Conservation (phyloP, 2,888 invertebrate genomes). For the Rotaria socialis region DNA sequence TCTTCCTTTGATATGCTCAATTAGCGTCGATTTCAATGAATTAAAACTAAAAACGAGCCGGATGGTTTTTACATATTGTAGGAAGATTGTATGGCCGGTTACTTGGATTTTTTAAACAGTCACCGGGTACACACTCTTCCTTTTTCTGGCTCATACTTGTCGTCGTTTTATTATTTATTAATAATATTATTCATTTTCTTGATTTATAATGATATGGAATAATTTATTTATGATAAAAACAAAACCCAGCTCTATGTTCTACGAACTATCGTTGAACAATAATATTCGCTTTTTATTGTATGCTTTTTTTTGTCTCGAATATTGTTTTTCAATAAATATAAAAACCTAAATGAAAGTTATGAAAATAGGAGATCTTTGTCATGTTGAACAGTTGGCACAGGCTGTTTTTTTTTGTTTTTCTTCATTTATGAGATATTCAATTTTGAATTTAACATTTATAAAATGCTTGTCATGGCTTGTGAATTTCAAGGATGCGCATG, state of each 20-base stretch:
- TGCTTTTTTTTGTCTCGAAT: background rate
- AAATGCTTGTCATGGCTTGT: background rate
- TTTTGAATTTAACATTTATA: background rate
- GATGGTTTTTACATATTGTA: background rate
- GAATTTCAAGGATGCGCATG: background rate
- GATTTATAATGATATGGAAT: too few relatives aligned
- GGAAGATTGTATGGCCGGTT: slow-evolving; percentile 19
- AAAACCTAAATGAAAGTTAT: background rate
- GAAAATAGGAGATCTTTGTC: too few relatives aligned
- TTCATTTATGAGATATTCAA: too few relatives aligned
- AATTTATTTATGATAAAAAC: too few relatives aligned
- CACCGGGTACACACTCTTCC: slow-evolving; percentile 36
- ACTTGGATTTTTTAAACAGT: background rate
- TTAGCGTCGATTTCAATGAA: background rate
- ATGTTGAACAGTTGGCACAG: too few relatives aligned
- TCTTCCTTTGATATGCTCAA: slow-evolving; percentile 8
- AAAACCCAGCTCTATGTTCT: background rate
- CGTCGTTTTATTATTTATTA: background rate
- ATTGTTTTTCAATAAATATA: background rate
- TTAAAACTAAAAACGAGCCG: background rate
- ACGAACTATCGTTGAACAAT: slow-evolving; percentile 6
- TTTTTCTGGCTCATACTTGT: slow-evolving; percentile 21
- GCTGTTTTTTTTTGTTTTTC: too few relatives aligned
- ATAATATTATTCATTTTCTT: too few relatives aligned
- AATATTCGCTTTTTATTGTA: background rate